Conservation (phyloP, 2,113 vertebrate genomes). For the Heteronetta atricapilla region DNA sequence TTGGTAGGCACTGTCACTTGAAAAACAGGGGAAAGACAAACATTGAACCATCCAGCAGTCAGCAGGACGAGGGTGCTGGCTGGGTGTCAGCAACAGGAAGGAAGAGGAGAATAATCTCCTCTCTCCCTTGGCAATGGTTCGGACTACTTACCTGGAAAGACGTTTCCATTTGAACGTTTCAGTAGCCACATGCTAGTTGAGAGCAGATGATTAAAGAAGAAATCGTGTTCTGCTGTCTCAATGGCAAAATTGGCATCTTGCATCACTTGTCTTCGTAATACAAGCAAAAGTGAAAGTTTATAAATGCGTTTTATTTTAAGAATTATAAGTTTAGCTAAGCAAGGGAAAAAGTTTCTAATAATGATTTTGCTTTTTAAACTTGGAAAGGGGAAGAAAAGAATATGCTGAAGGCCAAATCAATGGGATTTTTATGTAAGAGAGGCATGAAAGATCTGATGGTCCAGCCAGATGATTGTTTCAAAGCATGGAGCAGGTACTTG, state of each 20-base stretch:
- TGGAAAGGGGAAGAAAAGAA: background rate
- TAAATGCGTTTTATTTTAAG: conserved; percentile 34
- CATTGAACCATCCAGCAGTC: background rate
- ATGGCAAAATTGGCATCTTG: background rate
- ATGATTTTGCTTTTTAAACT: background rate
- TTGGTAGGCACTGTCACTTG: background rate
- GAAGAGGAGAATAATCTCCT: background rate
- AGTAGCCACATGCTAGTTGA: background rate
- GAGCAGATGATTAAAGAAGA: background rate
- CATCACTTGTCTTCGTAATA: background rate
- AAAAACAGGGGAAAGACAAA: background rate
- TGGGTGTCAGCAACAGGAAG: background rate
- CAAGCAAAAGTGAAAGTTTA: background rate
- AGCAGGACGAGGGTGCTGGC: background rate
- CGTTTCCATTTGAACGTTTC: background rate
- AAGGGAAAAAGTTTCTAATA: background rate
- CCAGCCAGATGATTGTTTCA: background rate
- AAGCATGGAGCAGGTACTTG: background rate
- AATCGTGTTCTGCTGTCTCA: background rate
- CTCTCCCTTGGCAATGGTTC: background rate
- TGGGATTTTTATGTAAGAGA: background rate
- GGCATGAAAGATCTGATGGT: background rate
- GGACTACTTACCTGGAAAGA: background rate
- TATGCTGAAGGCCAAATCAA: background rate
- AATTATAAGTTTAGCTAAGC: conserved; percentile 1